Evolutionary conservation across 2,888 invertebrate species (phyloP), one percentile per base, ranked within the genome.

Genomic region (Xestia c-nigrum): DNA sequence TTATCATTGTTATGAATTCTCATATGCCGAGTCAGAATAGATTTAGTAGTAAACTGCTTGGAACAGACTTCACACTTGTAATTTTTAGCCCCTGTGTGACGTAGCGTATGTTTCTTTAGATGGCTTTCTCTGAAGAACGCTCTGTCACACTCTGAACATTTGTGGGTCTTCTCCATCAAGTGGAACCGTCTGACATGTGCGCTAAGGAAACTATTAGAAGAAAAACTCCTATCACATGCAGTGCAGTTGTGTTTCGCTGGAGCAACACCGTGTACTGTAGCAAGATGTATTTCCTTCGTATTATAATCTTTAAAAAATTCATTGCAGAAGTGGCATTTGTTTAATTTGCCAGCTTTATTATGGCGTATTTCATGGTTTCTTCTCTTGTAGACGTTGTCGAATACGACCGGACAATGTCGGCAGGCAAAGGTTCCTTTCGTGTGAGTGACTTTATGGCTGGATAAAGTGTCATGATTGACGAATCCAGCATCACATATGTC

Each of bases 281-380:
- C 72, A 72, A 91, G 74, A 84, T 93, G 93, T 9, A 87, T 76
- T 14, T 87, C 75, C 71, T 92, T 92, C 65, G 84, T 81, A 5
- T 81, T 57, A 47, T 86, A 87, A 5, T 90, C 89, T 16, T 87
- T 88, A 38, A 92, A 93, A 70, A 79, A 83, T 72, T 91, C 88
- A 14, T 89, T 86, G 67, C 94, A 94, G 66, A 89, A 88, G 0
- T 91, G 89, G 68, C 94, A 94, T 77, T 87, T 91, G 31, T 84
- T 68, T 9, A 70, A 47, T 46, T 80, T 78, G 10, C 65, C 74
- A 9, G 72, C 38, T 9, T 79, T 57, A 7, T 38, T 80, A 65
- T 94, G 96, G 1, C 92, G 91, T n/a, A 92, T 92, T 69, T 94
- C 94, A 65, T 97, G 97, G 0, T 92, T 91, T 63, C 92, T 92